These are phyloP conservation scores for Sycophila texana DNA, from an alignment of 2,888 invertebrate genomes.

Conservation along the genomic window DNA sequence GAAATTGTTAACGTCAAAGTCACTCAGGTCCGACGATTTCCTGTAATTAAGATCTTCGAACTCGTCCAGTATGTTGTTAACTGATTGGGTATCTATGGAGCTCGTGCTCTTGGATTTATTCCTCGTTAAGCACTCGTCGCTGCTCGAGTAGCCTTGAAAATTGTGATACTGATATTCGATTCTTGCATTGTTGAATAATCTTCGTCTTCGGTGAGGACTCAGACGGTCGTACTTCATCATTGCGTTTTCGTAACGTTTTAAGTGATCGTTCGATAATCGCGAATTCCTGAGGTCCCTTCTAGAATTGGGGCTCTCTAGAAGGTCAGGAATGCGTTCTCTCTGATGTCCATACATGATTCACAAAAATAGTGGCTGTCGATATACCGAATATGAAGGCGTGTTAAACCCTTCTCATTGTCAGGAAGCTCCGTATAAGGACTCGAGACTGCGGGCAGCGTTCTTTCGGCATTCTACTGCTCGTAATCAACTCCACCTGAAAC, in stretches of 20 bases:
- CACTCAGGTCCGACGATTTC: slow-evolving; percentile 67
- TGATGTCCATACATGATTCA: slow-evolving; percentile 45
- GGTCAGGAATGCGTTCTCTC: slow-evolving; percentile 41
- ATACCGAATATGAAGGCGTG: no score
- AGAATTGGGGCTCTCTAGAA: slow-evolving; percentile 42
- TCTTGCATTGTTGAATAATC: slow-evolving; percentile 55
- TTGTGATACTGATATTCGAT: slow-evolving; percentile 59
- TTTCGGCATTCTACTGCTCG: slow-evolving; percentile 36
- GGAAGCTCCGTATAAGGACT: slow-evolving; percentile 37
- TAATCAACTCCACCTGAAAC: slow-evolving; percentile 41
- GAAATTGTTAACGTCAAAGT: slow-evolving; percentile 65
- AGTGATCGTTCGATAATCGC: slow-evolving; percentile 57
- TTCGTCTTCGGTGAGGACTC: slow-evolving; percentile 55
- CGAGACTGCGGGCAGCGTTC: slow-evolving; percentile 15
- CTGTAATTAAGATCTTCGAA: slow-evolving; percentile 69
- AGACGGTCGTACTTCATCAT: slow-evolving; percentile 63
- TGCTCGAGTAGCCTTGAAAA: slow-evolving; percentile 64
- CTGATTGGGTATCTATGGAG: slow-evolving; percentile 70
- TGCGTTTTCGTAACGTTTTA: slow-evolving; percentile 64
- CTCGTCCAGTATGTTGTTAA: slow-evolving; percentile 70
- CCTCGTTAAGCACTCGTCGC: slow-evolving; percentile 65
- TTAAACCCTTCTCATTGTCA: neutral
- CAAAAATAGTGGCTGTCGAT: no score
- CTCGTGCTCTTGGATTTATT: slow-evolving; percentile 69
- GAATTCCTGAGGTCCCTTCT: slow-evolving; percentile 30